Conservation (phyloP, 2,888 invertebrate genomes). For the Drosophila emarginata region DNA sequence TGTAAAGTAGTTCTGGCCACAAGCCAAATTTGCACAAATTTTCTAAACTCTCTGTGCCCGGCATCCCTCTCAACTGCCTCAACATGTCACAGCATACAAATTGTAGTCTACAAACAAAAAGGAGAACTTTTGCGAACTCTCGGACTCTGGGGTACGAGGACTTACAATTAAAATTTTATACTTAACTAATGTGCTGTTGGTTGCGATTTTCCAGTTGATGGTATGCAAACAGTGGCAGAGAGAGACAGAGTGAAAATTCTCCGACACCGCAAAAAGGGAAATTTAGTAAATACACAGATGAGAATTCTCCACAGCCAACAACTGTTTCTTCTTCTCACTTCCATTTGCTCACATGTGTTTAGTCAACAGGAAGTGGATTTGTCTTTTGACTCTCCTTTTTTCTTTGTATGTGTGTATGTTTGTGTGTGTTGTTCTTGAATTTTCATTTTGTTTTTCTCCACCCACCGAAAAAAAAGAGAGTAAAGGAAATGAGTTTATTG, state of each 20-base stretch:
- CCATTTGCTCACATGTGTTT: conserved; percentile 15
- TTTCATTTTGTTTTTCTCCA: conserved; percentile 8
- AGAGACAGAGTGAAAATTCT: conserved; percentile 24
- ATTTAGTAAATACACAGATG: conserved; percentile 34
- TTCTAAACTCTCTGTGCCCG: conserved; percentile 39
- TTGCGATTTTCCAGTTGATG: conserved; percentile 42
- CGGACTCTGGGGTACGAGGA: conserved; percentile 10
- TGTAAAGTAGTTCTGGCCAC: conserved; percentile 66
- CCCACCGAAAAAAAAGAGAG: conserved; percentile 10
- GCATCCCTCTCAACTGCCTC: background rate
- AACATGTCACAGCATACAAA: conserved; percentile 54
- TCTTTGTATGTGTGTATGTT: background rate
- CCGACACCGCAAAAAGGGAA: conserved; percentile 38
- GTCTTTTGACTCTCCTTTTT: conserved; percentile 20
- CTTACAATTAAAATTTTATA: conserved; percentile 63
- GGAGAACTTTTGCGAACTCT: conserved; percentile 2
- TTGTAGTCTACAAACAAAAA: conserved; percentile 35
- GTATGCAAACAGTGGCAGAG: conserved; percentile 11
- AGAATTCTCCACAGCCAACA: conserved; percentile 14
- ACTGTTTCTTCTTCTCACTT: background rate
- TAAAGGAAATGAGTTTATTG: conserved; percentile 63
- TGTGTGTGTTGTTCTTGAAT: background rate
- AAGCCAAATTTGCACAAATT: conserved; percentile 69
- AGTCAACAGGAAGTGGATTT: conserved; percentile 20
- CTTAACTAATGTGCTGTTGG: conserved; percentile 64